Base-by-base conservation (phyloP, 2,888 invertebrate species). In the Salticus scenicus region DNA sequence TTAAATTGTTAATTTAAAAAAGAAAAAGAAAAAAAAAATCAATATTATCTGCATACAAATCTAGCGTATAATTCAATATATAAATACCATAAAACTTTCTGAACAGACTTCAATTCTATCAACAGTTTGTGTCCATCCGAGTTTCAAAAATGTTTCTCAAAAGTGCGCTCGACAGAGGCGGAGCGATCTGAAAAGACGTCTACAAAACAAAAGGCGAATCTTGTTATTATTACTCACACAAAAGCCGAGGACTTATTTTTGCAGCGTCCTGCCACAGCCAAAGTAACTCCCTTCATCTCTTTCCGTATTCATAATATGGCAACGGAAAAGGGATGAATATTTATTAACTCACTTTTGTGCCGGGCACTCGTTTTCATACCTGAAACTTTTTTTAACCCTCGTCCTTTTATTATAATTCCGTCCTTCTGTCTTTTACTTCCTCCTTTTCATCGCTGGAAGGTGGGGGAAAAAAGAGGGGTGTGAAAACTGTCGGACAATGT, bases 341-440 rank as follows among this genome's bases (percentile, higher is more conserved):
- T 81, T 81, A 81, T 81, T 81, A 81, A 67, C 70, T 69, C 74
- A 75, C 81, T 78, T 78, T 71, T 78, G 78, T 71, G 70, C 37
- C 42, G 37, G 31, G 64, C 72, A 72, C 79, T 71, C 67, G 69
- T 81, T 81, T 81, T 69, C 33, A 42, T 74, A 81, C 81, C 81
- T 81, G 81, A 74, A 75, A 75, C 67, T 67, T 81, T 75, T 81
- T 81, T 33, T 41, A 14, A 30, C 64, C 77, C 27, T 57, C 71
- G 20, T 76, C 70, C 71, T 82, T 76, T 82, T 82, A 82, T 82
- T 64, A 82, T 57, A 30, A 74, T 82, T 74, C 64, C 30, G 24
- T 64, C 64, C 30, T 37, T 70, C 70, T 71, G 28, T 76, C 74
- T 70, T 74, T 81, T 80, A 73, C 74, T 70, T 70, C 69, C 81